phyloP scores from a whole-genome alignment of 2,888 invertebrate genomes.

The Drosophila parthenogenetica region DNA sequence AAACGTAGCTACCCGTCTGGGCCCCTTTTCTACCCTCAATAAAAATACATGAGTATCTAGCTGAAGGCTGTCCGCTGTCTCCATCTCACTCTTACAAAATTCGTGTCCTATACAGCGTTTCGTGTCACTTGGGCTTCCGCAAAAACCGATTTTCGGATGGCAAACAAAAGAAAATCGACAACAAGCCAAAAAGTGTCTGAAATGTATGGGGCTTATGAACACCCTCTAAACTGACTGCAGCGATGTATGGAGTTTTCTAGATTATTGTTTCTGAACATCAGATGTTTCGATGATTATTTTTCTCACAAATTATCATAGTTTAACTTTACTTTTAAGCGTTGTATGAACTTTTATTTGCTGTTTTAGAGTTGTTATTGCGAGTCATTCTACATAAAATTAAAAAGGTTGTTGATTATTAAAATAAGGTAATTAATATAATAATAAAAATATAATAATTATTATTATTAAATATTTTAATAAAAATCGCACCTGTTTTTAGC shows the following conservation, averaged over 20 bases:
- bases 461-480: too few species aligned
- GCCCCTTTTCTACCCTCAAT: background rate
- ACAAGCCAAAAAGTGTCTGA: background rate
- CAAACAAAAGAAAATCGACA: conserved; percentile 53
- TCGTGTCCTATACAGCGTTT: conserved; percentile 42
- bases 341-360: too few species aligned
- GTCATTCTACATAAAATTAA: too few species aligned
- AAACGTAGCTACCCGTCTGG: conserved; percentile 32
- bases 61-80: conserved; percentile 19
- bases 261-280: too few species aligned
- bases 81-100: background rate
- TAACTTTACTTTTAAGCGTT: too few species aligned
- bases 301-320: too few species aligned
- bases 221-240: background rate
- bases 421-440: too few species aligned
- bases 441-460: too few species aligned
- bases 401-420: too few species aligned
- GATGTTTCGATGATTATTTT: too few species aligned
- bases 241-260: background rate
- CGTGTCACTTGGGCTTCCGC: conserved; percentile 68
- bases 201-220: background rate
- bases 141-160: conserved; percentile 67
- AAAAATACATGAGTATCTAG: background rate
- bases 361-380: too few species aligned
- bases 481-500: too few species aligned